phyloP scores from a whole-genome alignment of 2,888 invertebrate genomes.

The Prosopocoilus inquinatus region DNA sequence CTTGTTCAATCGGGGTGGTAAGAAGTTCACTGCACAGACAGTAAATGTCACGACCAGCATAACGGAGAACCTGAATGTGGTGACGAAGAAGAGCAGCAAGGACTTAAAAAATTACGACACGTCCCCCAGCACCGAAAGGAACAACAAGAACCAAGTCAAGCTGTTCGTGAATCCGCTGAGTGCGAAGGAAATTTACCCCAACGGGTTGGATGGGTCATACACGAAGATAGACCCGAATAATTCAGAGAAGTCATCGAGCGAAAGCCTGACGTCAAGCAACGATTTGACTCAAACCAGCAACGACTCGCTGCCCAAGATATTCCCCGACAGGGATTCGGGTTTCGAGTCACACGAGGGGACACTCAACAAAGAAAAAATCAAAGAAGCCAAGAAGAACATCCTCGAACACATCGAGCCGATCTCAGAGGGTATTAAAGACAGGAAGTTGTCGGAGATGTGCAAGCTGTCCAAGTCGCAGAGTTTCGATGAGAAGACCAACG shows the following conservation, averaged over 20 bases:
- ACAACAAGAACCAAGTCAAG: conserved; percentile 44
- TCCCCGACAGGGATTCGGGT: conserved; percentile 39
- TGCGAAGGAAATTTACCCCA: conserved; percentile 48
- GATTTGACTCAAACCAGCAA: conserved; percentile 39
- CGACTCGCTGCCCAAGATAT: conserved; percentile 33
- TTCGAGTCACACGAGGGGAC: conserved; percentile 35
- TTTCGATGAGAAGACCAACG: conserved; percentile 47
- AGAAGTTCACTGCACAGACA: conserved; percentile 36
- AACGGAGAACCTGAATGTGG: conserved; percentile 43
- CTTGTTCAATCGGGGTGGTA: conserved; percentile 45
- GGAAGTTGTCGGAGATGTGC: conserved; percentile 1
- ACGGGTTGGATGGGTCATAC: conserved; percentile 47
- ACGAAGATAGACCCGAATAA: conserved; percentile 39
- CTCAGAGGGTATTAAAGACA: conserved; percentile 43
- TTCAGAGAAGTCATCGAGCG: conserved; percentile 41
- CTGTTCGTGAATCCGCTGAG: conserved; percentile 50
- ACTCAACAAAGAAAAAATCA: background rate
- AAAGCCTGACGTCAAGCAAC: conserved; percentile 43
- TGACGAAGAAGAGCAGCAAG: conserved; percentile 47
- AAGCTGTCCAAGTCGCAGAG: conserved; percentile 45
- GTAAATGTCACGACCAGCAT: conserved; percentile 48
- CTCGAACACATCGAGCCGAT: conserved; percentile 48
- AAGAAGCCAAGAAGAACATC: conserved; percentile 23
- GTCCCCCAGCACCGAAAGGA: conserved; percentile 26
- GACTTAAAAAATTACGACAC: conserved; percentile 43